Evolutionary conservation across 2,113 vertebrate species (phyloP).

Genomic region (Pomatostomus ruficeps): DNA sequence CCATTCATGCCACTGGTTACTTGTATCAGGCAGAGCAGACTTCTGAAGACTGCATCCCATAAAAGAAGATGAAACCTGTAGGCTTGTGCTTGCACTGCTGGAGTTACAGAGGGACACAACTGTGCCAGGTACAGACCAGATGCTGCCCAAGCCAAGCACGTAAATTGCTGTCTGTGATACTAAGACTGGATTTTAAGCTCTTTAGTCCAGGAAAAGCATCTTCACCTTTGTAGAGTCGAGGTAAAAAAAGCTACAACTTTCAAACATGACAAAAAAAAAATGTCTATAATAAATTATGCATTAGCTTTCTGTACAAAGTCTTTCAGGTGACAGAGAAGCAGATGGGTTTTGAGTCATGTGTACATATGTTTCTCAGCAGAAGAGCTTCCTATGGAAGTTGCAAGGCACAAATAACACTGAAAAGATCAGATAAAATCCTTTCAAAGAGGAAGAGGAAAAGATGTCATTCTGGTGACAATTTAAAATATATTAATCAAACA

Average conservation of each 20-base stretch:
- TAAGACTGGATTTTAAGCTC: neutral
- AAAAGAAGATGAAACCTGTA: neutral
- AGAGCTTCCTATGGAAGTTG: neutral
- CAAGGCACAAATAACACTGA: neutral
- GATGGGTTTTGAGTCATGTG: neutral
- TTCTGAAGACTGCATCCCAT: neutral
- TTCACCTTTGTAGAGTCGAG: neutral
- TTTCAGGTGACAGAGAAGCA: conserved; percentile 44
- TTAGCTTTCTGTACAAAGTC: neutral
- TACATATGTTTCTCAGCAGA: conserved; percentile 11
- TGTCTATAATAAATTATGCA: conserved; percentile 12
- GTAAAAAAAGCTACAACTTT: neutral
- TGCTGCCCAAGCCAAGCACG: neutral
- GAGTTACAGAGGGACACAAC: neutral
- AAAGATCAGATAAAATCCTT: conserved; percentile 29
- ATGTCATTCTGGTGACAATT: neutral
- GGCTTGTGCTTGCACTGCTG: neutral
- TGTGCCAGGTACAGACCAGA: neutral
- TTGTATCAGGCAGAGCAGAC: neutral
- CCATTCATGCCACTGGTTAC: neutral
- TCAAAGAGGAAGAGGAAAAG: conserved; percentile 1
- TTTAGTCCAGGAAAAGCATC: neutral
- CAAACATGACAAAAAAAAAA: neutral
- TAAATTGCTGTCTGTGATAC: neutral
- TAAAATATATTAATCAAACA: neutral